Conservation (phyloP, 2,797 vertebrate genomes). For the Muraenolepis orangiensis region DNA sequence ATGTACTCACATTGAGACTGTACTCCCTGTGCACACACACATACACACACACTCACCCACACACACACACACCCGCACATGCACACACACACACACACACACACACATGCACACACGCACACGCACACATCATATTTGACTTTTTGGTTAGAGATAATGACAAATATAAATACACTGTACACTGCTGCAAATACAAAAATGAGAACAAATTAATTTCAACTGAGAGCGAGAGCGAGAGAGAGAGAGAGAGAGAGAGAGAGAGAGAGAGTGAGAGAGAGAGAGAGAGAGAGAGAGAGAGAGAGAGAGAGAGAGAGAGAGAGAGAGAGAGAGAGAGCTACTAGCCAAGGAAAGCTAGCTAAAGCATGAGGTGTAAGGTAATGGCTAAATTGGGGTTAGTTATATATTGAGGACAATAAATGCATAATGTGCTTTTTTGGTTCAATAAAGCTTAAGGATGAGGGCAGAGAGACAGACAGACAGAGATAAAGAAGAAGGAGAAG, state of each 20-base stretch:
- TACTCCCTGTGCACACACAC: conserved; percentile 25
- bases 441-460: too few relatives aligned
- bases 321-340: conserved; percentile 6
- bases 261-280: too few relatives aligned
- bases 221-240: too few relatives aligned
- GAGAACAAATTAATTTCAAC: too few relatives aligned
- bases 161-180: conserved; percentile 44
- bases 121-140: conserved; percentile 50
- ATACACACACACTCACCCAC: conserved; percentile 30
- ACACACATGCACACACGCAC: conserved; percentile 18
- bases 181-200: too few relatives aligned
- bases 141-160: conserved; percentile 50
- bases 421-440: too few relatives aligned
- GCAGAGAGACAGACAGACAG: too few relatives aligned
- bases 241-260: too few relatives aligned
- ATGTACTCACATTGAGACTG: conserved; percentile 42
- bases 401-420: not conserved
- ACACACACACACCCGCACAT: conserved; percentile 17
- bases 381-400: not conserved
- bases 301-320: conserved; percentile 43
- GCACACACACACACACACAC: conserved; percentile 32
- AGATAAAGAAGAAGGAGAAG: too few relatives aligned
- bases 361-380: not conserved
- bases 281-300: too few relatives aligned
- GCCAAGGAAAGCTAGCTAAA: not conserved